phyloP scores from a whole-genome alignment of 2,797 vertebrate genomes.

The Heliangelus exortis region DNA sequence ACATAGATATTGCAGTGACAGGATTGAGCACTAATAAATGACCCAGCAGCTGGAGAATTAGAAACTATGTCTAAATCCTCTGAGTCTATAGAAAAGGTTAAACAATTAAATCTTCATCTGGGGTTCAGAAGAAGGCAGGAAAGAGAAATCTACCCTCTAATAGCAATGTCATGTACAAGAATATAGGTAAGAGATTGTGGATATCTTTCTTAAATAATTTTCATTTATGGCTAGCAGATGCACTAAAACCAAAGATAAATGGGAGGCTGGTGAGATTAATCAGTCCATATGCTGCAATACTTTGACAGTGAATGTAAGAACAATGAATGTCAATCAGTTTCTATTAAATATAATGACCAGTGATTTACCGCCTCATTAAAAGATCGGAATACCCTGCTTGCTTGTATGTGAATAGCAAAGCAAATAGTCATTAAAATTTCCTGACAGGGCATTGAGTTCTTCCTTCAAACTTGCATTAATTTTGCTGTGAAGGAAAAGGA shows the following conservation, averaged over 20 bases:
- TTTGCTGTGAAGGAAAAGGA: neutral
- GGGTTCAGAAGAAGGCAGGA: neutral
- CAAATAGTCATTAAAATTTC: slow-evolving; percentile 8
- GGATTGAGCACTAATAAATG: neutral
- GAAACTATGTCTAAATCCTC: neutral
- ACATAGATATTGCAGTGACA: neutral
- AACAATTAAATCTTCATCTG: slow-evolving; percentile 43
- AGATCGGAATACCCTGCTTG: neutral
- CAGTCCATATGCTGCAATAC: neutral
- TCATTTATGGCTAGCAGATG: neutral
- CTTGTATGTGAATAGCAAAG: slow-evolving; percentile 27
- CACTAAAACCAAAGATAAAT: slow-evolving; percentile 12
- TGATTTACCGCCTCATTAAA: slow-evolving; percentile 46
- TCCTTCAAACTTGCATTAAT: neutral
- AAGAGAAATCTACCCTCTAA: neutral
- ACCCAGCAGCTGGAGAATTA: neutral
- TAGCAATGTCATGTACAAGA: neutral
- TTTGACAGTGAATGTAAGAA: neutral
- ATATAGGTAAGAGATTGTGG: neutral
- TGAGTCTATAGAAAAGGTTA: slow-evolving; percentile 3
- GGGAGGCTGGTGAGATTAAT: slow-evolving; percentile 31
- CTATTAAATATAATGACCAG: slow-evolving; percentile 21
- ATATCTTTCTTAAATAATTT: slow-evolving; percentile 13
- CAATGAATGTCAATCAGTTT: slow-evolving; percentile 28
- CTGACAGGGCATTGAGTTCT: neutral